Conservation (phyloP, 1,140 invertebrate genomes). For the Eueides isabella region DNA sequence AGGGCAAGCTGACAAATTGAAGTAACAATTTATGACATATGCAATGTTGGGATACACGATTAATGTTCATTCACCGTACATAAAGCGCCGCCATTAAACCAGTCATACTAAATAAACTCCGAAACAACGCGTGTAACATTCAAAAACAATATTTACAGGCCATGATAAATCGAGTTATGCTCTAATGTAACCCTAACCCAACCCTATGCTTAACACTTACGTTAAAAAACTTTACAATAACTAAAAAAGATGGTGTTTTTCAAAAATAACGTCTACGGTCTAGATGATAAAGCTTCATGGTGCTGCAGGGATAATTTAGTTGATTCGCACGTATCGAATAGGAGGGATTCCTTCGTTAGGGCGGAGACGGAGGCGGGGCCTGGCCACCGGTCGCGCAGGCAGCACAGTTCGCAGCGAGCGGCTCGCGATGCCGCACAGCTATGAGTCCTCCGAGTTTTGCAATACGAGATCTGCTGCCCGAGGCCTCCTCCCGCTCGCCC, state of each 20-base stretch:
- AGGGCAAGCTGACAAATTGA: conserved; percentile 42
- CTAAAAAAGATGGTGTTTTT: not conserved
- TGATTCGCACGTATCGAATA: conserved; percentile 33
- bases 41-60: conserved; percentile 48
- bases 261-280: conserved; percentile 32
- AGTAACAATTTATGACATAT: conserved; percentile 47
- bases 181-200: conserved; percentile 54
- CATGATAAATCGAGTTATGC: conserved; percentile 56
- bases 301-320: conserved; percentile 31
- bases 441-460: conserved; percentile 78
- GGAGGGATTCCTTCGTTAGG: conserved; percentile 55
- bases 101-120: conserved; percentile 64
- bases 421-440: conserved; percentile 73
- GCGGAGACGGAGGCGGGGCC: conserved; percentile 62
- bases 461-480: conserved; percentile 73
- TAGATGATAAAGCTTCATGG: not conserved
- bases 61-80: conserved; percentile 47
- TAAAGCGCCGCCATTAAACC: conserved; percentile 47
- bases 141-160: conserved; percentile 64
- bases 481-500: conserved; percentile 70
- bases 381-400: conserved; percentile 43
- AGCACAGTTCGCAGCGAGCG: conserved; percentile 67
- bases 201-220: conserved; percentile 50
- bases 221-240: conserved; percentile 19
- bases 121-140: conserved; percentile 74